A percentile compares a stretch with the other conserved stretches of the same genome.
Evolutionary conservation across 2,113 vertebrate genomes (phyloP).

Genomic region (Amblyopsis rosae): DNA sequence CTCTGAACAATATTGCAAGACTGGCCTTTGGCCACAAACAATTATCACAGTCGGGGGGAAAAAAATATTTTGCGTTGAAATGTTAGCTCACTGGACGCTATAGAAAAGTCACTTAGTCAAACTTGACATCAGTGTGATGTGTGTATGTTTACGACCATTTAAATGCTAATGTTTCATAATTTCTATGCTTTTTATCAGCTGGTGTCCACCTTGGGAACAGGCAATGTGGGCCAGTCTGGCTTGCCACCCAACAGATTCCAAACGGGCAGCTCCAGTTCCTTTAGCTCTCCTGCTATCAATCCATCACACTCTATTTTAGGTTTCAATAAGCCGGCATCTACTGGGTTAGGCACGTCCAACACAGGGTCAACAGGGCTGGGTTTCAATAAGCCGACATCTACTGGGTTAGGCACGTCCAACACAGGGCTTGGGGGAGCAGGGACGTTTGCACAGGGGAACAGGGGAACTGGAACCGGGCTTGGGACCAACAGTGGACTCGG

Average conservation of each 20-base stretch:
- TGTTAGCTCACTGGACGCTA: no score
- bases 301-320: neutral
- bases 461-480: constrained; percentile 18
- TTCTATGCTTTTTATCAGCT: neutral
- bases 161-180: constrained; percentile 1
- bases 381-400: neutral
- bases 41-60: no score
- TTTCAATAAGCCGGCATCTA: neutral
- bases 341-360: neutral
- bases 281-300: neutral
- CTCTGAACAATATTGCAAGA: no score
- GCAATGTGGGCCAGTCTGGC: neutral
- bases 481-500: constrained; percentile 34
- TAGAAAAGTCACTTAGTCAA: neutral
- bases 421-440: constrained; percentile 1
- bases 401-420: neutral
- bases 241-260: neutral
- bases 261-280: constrained; percentile 25
- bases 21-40: no score
- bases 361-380: constrained; percentile 15
- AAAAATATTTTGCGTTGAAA: no score
- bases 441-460: constrained; percentile 8
- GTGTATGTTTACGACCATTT: neutral
- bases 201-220: constrained; percentile 2
- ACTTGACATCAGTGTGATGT: neutral